Evolutionary conservation across 92 coral and sea anemone genomes (phyloP), one percentile per base, ranked within the genome.

Genomic region (Porites evermanni): DNA sequence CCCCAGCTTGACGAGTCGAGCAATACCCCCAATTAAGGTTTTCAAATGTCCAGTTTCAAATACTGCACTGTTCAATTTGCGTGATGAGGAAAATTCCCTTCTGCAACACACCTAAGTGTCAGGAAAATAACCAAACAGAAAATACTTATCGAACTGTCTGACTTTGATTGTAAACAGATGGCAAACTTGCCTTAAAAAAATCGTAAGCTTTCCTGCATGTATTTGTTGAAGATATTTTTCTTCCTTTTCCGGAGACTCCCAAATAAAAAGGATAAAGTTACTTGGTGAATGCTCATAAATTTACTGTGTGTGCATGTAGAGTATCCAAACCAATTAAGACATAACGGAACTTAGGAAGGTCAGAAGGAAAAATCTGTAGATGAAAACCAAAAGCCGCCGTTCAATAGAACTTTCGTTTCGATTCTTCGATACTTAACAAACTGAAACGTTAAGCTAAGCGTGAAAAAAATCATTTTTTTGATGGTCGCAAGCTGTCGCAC

Each of bases 241-340:
- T 78, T 64, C 16, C 21, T 17, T 79, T 79, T 79, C 83, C 83
- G 72, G 83, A 64, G 32, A 53, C 83, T 64, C 83, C 72, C 82
- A 14, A 8, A 21, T 53, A 26, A 26, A 77, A 17, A 77, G 13
- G 69, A 77, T 77, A 77, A 60, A 67, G 80, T 60, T 14, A 77
- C 58, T 26, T 51, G 24, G 47, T 70, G 17, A 65, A 64, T 64
- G 32, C 65, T 6, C 59, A 65, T 19, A 54, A 54, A 56, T 56
- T 56, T 11, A 12, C 16, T 56, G 14, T 56, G 7, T 14, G 8
- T 56, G 61, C 16, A 38, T 38, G 47, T 38, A 38, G 6, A 38
- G 6, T 38, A 38, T 38, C 47, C 6, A 38, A 38, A 38, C 47
- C 47, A 38, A 38, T 38, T 38, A 38, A 38, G 47, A 38, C 47